phyloP scores from a whole-genome alignment of 2,888 invertebrate species.

The Hirtodrosophila trivittata region DNA sequence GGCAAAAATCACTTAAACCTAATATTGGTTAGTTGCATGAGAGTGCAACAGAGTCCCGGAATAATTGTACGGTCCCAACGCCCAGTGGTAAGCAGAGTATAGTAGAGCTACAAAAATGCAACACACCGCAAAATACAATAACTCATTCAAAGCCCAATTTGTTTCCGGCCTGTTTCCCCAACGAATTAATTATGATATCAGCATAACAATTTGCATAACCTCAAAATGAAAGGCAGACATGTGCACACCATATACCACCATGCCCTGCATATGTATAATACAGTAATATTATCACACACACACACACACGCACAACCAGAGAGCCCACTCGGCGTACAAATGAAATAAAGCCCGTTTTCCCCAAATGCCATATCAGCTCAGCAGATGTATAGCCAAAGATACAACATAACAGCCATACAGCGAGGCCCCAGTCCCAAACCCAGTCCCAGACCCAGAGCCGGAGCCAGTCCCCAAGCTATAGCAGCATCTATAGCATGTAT shows the following conservation, averaged over 20 bases:
- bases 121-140: constrained; percentile 71
- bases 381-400: constrained; percentile 73
- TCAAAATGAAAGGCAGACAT: constrained; percentile 73
- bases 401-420: constrained; percentile 60
- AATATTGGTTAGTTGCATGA: too few relatives aligned
- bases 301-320: constrained; percentile 22
- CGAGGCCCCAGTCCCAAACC: constrained; percentile 14
- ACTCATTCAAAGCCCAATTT: constrained; percentile 78
- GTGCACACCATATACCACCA: constrained; percentile 8
- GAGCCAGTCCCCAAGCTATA: constrained; percentile 26
- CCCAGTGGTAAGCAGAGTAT: neutral
- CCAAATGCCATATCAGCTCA: constrained; percentile 78
- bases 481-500: constrained; percentile 50
- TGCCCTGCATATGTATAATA: neutral
- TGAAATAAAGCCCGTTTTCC: constrained; percentile 71
- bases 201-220: constrained; percentile 79
- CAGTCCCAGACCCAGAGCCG: neutral
- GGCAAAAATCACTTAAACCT: too few relatives aligned
- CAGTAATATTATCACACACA: constrained; percentile 5
- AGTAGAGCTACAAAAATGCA: constrained; percentile 57
- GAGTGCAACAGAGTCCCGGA: too few relatives aligned
- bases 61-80: too few relatives aligned
- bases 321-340: constrained; percentile 38
- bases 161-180: constrained; percentile 77
- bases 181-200: constrained; percentile 80